These are phyloP conservation scores for Carapus acus DNA, from an alignment of 2,797 vertebrate genomes.

Conservation along the genomic window DNA sequence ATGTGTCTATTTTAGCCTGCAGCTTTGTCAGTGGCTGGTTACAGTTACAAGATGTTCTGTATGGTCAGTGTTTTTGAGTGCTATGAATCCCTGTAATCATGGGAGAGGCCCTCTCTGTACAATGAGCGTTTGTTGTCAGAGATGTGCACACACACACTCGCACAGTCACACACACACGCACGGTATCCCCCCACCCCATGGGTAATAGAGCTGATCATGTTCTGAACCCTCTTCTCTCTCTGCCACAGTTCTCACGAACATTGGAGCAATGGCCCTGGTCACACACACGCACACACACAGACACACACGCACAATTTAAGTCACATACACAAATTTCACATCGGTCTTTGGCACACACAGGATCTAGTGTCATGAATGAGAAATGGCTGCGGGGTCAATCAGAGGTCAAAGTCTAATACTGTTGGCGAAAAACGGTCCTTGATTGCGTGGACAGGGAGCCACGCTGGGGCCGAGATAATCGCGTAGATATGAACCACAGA, in stretches of 20 bases:
- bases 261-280: conserved; percentile 46
- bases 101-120: conserved; percentile 71
- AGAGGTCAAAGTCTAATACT: conserved; percentile 63
- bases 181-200: conserved; percentile 61
- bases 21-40: conserved; percentile 67
- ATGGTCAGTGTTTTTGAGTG: conserved; percentile 69
- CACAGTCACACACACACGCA: conserved; percentile 23
- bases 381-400: conserved; percentile 48
- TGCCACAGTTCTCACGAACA: conserved; percentile 66
- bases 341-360: conserved; percentile 36
- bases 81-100: conserved; percentile 74
- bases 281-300: conserved; percentile 12
- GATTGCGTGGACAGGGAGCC: conserved; percentile 59
- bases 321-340: conserved; percentile 7
- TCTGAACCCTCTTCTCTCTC: conserved; percentile 61
- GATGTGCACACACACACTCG: conserved; percentile 54
- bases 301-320: conserved; percentile 16
- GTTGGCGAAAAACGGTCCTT: conserved; percentile 50
- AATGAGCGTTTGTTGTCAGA: conserved; percentile 73
- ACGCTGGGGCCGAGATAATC: conserved; percentile 48
- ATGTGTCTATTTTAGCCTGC: conserved; percentile 58
- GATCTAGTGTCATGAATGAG: conserved; percentile 59
- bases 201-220: conserved; percentile 73
- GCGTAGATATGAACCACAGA: conserved; percentile 45
- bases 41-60: conserved; percentile 70